Percentiles rank a stretch among this genome's conserved stretches.
These are phyloP conservation scores for Artibeus jamaicensis DNA, from an alignment of 2,797 vertebrate species.

Conservation along the genomic window DNA sequence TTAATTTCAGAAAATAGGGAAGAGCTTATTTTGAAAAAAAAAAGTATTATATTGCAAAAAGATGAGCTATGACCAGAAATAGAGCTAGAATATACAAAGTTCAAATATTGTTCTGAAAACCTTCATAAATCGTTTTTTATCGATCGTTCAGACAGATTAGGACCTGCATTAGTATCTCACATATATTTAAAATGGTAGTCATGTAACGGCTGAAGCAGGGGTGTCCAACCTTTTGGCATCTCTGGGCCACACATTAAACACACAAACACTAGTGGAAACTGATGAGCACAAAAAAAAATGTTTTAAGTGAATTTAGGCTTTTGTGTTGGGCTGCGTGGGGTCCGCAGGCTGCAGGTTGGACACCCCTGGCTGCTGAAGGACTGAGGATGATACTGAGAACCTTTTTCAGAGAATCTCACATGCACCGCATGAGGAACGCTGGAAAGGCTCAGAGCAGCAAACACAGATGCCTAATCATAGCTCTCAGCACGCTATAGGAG, in stretches of 20 bases:
- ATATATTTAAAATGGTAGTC: not conserved
- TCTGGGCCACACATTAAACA: no score
- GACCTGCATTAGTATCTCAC: not conserved
- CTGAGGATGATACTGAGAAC: no score
- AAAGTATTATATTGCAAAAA: not conserved
- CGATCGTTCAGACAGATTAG: not conserved
- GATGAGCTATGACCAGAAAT: not conserved
- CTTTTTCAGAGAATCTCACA: not conserved
- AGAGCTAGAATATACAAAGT: not conserved
- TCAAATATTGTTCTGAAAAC: not conserved
- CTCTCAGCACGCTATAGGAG: not conserved
- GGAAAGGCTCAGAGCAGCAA: not conserved
- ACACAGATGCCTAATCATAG: not conserved
- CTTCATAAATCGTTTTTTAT: not conserved
- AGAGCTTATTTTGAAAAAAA: not conserved
- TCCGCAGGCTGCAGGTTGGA: no score
- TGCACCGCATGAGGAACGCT: not conserved
- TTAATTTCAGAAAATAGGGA: not conserved
- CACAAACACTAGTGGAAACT: no score
- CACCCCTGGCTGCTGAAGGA: not conserved
- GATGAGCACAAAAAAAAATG: no score
- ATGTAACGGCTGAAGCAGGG: no score
- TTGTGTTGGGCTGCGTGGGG: no score
- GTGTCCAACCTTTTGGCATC: no score
- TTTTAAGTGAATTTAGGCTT: no score